Evolutionary conservation across 2,797 vertebrate genomes (phyloP).

Genomic region (Typhlichthys eigenmanni): DNA sequence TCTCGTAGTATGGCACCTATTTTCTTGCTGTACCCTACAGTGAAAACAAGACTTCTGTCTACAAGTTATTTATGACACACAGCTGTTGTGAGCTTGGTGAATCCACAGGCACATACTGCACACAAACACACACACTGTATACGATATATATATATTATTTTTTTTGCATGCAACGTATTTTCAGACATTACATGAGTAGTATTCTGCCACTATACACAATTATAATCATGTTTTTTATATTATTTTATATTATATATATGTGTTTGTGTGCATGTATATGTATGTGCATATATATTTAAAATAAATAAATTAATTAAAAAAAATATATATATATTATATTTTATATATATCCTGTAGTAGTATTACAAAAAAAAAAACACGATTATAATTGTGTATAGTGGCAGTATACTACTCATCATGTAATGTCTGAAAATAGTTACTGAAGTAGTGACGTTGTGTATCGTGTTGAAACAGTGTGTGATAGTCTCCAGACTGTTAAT

Average conservation of each 20-base stretch:
- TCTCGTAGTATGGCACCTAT: slow-evolving; percentile 5
- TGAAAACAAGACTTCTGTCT: slow-evolving; percentile 11
- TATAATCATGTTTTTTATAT: no score
- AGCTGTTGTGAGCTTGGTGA: slow-evolving; percentile 35
- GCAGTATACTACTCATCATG: slow-evolving; percentile 19
- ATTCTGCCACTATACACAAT: no score
- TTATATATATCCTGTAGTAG: no score
- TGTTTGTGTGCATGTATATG: no score
- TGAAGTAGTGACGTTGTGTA: slow-evolving; percentile 26
- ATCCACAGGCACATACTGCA: background rate
- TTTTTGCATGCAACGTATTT: slow-evolving; percentile 1
- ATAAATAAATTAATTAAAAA: no score
- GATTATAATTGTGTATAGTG: no score
- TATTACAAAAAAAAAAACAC: no score
- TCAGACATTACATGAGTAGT: slow-evolving; percentile 30
- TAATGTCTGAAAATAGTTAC: slow-evolving; percentile 19
- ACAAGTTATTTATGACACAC: slow-evolving; percentile 42
- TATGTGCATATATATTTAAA: no score
- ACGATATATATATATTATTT: no score
- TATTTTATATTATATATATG: no score
- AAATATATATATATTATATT: no score
- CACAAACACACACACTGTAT: background rate
- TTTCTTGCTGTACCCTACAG: background rate
- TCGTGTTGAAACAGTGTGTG: background rate
- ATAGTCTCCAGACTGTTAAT: slow-evolving; percentile 11